A percentile compares a stretch with the other conserved stretches of the same genome.
Evolutionary conservation across 2,113 vertebrate species (phyloP).

Genomic region (Arvicanthis niloticus): DNA sequence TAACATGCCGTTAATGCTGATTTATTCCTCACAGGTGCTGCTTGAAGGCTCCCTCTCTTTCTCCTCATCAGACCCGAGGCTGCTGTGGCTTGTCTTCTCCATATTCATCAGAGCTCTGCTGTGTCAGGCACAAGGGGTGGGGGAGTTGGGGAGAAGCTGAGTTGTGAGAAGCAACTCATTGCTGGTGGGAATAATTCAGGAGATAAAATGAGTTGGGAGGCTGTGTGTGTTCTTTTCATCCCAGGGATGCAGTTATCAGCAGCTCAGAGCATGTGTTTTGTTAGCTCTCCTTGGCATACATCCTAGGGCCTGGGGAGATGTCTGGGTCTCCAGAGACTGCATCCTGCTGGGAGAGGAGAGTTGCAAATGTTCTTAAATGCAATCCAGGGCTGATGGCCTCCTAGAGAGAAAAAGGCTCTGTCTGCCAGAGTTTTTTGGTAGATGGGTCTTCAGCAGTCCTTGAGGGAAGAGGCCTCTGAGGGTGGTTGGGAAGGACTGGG

Average conservation of each 20-base stretch:
- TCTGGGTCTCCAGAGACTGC: not conserved
- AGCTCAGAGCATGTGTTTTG: rapidly evolving
- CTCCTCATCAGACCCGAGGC: not conserved
- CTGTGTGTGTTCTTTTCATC: not conserved
- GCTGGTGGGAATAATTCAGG: not conserved
- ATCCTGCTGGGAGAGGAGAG: not conserved
- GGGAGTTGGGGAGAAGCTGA: not conserved
- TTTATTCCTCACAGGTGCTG: not conserved
- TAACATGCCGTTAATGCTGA: not conserved
- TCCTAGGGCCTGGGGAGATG: not conserved
- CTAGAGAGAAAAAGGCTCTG: not conserved
- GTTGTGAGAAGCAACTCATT: not conserved
- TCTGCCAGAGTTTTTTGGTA: not conserved
- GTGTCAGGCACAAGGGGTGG: rapidly evolving
- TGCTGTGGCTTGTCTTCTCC: not conserved
- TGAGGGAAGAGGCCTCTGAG: not conserved
- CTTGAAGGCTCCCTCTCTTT: not conserved
- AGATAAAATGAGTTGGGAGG: not conserved
- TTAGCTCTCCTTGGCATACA: rapidly evolving
- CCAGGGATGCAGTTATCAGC: not conserved
- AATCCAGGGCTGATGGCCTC: not conserved
- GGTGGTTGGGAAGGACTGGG: not conserved
- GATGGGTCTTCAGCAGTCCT: not conserved
- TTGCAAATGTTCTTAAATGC: rapidly evolving
- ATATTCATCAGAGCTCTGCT: not conserved